A percentile compares a stretch with the other conserved stretches of the same genome.
Conservation (phyloP, 1,140 invertebrate genomes). For the Leptonema lineaticorne region DNA sequence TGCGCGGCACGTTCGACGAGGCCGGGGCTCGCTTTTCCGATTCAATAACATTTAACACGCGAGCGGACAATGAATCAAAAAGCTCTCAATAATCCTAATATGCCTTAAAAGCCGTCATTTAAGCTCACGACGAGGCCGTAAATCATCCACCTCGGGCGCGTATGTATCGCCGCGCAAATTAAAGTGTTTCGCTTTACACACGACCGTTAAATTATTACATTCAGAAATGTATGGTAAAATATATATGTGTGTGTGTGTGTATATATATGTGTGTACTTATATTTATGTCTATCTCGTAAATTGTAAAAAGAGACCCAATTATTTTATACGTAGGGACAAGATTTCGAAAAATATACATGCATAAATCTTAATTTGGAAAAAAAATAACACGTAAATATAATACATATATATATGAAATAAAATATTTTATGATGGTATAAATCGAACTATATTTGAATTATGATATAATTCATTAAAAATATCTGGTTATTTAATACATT, state of each 20-base stretch:
- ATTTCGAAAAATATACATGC: too few relatives aligned
- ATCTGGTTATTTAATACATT: too few relatives aligned
- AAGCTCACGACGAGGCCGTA: conserved; percentile 10
- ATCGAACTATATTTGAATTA: too few relatives aligned
- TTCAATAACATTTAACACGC: conserved; percentile 22
- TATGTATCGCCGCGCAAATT: conserved; percentile 26
- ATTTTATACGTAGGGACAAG: too few relatives aligned
- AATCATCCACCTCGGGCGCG: conserved; percentile 6
- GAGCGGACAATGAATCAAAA: conserved; percentile 22
- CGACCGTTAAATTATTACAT: conserved; percentile 27
- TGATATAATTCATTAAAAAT: too few relatives aligned
- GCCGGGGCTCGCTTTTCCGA: neutral
- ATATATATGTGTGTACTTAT: neutral
- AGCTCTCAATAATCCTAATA: conserved; percentile 30
- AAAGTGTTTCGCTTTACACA: conserved; percentile 28
- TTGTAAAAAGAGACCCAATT: too few relatives aligned
- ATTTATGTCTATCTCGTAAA: too few relatives aligned
- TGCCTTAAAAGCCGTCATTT: conserved; percentile 26
- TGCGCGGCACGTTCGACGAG: neutral
- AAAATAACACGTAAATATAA: too few relatives aligned
- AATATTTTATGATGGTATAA: too few relatives aligned
- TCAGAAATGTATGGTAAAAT: too few relatives aligned
- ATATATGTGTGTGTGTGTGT: neutral
- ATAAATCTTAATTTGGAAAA: too few relatives aligned
- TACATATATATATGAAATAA: too few relatives aligned